These are phyloP conservation scores for Muscina levida DNA, from an alignment of 2,888 invertebrate genomes.

Conservation along the genomic window DNA sequence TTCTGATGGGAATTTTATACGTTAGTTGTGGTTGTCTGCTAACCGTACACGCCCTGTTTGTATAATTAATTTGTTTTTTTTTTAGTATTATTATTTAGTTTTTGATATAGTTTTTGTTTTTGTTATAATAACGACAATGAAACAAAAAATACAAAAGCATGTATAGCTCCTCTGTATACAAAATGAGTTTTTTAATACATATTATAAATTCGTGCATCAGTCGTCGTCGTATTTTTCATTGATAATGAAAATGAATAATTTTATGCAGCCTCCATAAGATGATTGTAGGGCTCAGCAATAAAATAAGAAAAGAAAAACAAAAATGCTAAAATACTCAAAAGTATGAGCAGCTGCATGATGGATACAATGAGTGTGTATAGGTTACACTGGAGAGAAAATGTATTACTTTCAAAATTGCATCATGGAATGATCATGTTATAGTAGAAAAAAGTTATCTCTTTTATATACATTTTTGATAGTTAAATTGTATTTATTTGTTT, in stretches of 20 bases:
- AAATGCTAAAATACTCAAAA: conserved; percentile 41
- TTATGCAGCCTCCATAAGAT: conserved; percentile 56
- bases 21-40: not conserved
- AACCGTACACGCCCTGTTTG: conserved; percentile 25
- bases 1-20: no score
- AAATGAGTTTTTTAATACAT: conserved; percentile 39
- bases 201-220: conserved; percentile 48
- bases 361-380: no score
- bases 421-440: no score
- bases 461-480: no score
- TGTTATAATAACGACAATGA: not conserved
- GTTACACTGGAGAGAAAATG: not conserved
- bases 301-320: conserved; percentile 31
- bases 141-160: conserved; percentile 21
- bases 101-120: not conserved
- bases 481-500: no score
- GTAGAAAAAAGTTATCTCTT: no score
- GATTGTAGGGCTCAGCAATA: conserved; percentile 20
- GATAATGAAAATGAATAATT: not conserved
- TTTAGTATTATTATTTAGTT: not conserved
- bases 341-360: conserved; percentile 59
- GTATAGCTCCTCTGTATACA: conserved; percentile 47
- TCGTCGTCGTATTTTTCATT: not conserved
- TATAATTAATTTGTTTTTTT: conserved; percentile 16
- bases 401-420: not conserved